Base-by-base conservation (phyloP, 2,797 vertebrate species). In the Sebastes elongatus region DNA sequence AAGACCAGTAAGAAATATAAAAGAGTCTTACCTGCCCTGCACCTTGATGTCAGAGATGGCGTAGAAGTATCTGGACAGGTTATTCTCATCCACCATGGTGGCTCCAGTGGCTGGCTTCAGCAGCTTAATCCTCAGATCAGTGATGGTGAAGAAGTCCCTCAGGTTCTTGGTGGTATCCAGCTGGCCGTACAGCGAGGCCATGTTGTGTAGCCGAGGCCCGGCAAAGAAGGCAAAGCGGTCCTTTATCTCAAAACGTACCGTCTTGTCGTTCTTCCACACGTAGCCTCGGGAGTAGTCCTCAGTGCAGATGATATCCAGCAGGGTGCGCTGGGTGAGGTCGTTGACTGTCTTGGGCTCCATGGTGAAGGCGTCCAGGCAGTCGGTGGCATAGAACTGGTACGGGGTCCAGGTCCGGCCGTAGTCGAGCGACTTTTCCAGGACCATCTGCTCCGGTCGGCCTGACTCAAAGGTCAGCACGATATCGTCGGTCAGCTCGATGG, bases 21-120 rank as follows among this genome's bases (percentile, higher is more conserved):
- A 18, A 49, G 46, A 49, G 81, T 90, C 97, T 97, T 97, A 99
- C 98, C 98, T 98, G 95, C 98, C 98, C 11, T 98, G 97, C 68
- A 99, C 97, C 86, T 97, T 99, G 95, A 99, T 97, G 94, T 99
- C 98, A 77, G 98, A 99, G 91, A 99, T 99, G 32, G 98, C 98
- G 32, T 99, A 99, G 96, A 99, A 99, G 94, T 99, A 99, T 95
- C 98, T 96, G 77, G 97, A 97, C 86, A 99, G 91, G 92, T 98
- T 99, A 76, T 96, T 96, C 80, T 99, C 97, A 74, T 99, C 98
- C 90, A 99, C 98, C 94, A 97, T 97, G 91, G 98, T 97, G 92
- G 98, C 97, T 67, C 98, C 98, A 7, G 97, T 98, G 55, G 97
- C 98, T 33, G 98, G 98, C 89, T 98, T 97, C 89, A 99, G 96